Percentiles rank a stretch among this genome's conserved stretches.
phyloP scores from a whole-genome alignment of 2,797 vertebrate species.

The Gymnoscopelus microlampas region DNA sequence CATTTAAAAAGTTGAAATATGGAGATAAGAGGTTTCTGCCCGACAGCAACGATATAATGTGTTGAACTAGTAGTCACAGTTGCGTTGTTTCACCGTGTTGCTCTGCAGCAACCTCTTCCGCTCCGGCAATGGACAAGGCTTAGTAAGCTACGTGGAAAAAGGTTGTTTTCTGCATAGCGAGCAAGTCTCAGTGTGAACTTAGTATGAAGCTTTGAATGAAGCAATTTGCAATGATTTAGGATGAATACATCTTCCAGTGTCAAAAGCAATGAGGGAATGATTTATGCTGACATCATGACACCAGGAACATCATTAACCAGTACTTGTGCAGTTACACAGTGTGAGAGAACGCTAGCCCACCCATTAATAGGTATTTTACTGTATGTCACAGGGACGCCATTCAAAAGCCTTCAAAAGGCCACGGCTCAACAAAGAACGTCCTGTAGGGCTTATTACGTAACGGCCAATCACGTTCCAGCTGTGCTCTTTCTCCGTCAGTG shows the following conservation, averaged over 20 bases:
- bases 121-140: no score
- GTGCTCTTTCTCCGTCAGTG: constrained; percentile 37
- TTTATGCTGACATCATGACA: constrained; percentile 36
- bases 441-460: constrained; percentile 59
- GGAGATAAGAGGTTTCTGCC: no score
- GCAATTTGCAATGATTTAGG: constrained; percentile 16
- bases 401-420: constrained; percentile 39
- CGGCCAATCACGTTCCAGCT: constrained; percentile 56
- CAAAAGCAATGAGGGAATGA: constrained; percentile 31
- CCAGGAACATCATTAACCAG: constrained; percentile 13
- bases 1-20: no score
- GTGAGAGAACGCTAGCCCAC: not conserved
- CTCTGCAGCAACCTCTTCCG: no score
- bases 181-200: no score
- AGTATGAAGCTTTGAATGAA: not conserved
- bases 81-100: no score
- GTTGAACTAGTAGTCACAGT: no score
- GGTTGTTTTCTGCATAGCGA: no score
- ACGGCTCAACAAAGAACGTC: constrained; percentile 38
- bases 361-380: constrained; percentile 22
- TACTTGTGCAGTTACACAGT: not conserved
- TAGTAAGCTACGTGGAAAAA: no score
- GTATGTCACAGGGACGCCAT: constrained; percentile 4
- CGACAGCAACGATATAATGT: no score
- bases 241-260: constrained; percentile 10